phyloP scores from a whole-genome alignment of 2,113 vertebrate genomes.

The Apteryx mantelli region DNA sequence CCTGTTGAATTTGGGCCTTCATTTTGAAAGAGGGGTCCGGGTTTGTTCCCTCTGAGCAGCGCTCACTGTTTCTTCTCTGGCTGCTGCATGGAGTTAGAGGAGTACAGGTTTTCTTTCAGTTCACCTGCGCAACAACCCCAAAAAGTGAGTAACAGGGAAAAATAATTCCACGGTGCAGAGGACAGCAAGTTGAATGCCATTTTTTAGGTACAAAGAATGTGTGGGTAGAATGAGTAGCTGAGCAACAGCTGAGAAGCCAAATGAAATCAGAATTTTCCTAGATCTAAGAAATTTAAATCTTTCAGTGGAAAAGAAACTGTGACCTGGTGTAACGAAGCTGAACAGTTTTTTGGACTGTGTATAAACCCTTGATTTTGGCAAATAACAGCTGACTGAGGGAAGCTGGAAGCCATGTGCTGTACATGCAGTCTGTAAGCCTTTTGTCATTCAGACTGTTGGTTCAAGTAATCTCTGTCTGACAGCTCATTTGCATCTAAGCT shows the following conservation, averaged over 20 bases:
- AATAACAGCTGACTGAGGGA: background rate
- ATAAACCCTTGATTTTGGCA: slow-evolving; percentile 44
- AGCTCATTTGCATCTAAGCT: slow-evolving; percentile 62
- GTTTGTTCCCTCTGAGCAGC: background rate
- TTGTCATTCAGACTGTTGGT: slow-evolving; percentile 61
- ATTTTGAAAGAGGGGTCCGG: background rate
- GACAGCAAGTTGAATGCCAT: background rate
- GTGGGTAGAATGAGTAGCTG: background rate
- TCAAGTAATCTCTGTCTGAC: slow-evolving; percentile 66
- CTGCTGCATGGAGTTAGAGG: background rate
- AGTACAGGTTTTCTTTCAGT: background rate
- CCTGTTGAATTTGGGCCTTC: background rate
- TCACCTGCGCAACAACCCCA: background rate
- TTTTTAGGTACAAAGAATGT: background rate
- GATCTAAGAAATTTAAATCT: background rate
- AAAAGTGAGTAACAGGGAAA: background rate
- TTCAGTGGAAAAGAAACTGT: background rate
- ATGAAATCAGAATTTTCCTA: background rate
- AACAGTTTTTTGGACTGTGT: background rate
- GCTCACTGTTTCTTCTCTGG: background rate
- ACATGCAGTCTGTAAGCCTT: slow-evolving; percentile 48
- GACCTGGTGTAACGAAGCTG: background rate
- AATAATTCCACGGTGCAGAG: background rate
- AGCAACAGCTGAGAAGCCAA: background rate
- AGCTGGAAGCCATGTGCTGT: slow-evolving; percentile 29